Evolutionary conservation across 2,888 invertebrate genomes (phyloP).

Genomic region (Macropis europaea): DNA sequence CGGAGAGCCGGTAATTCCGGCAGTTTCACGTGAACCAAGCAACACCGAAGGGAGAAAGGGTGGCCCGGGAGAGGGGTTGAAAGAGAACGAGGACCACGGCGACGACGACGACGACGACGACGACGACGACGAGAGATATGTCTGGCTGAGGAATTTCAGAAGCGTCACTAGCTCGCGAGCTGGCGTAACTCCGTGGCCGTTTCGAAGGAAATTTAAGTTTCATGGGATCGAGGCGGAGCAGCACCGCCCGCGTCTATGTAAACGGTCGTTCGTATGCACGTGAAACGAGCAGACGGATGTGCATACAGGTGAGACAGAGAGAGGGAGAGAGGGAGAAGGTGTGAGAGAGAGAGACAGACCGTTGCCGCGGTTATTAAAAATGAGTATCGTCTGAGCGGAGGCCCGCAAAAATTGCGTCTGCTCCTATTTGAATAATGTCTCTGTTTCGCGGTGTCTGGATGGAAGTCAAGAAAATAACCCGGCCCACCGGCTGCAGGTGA

Average conservation of each 20-base stretch:
- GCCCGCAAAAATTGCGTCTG: conserved; percentile 46
- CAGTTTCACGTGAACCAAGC: conserved; percentile 64
- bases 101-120: background rate
- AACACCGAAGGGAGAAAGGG: conserved; percentile 18
- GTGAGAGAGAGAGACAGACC: background rate
- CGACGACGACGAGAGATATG: conserved; percentile 41
- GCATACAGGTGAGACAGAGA: conserved; percentile 6
- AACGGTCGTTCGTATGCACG: conserved; percentile 61
- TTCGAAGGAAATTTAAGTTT: conserved; percentile 74
- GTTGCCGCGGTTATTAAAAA: conserved; percentile 58
- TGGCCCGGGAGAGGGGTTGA: background rate
- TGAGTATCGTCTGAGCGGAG: conserved; percentile 44
- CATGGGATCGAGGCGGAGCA: conserved; percentile 60
- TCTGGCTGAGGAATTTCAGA: conserved; percentile 76
- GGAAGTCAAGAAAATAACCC: conserved; percentile 10
- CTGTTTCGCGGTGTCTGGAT: background rate
- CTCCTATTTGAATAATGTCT: conserved; percentile 52
- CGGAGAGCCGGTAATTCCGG: conserved; percentile 68
- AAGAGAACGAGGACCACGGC: background rate
- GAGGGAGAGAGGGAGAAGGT: too few species aligned
- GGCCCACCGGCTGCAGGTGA: background rate
- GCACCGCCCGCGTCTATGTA: conserved; percentile 41
- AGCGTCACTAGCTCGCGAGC: conserved; percentile 68
- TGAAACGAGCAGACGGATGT: conserved; percentile 56
- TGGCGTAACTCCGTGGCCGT: conserved; percentile 64